Evolutionary conservation across 2,888 invertebrate species (phyloP).

Genomic region (Tipula confusa): DNA sequence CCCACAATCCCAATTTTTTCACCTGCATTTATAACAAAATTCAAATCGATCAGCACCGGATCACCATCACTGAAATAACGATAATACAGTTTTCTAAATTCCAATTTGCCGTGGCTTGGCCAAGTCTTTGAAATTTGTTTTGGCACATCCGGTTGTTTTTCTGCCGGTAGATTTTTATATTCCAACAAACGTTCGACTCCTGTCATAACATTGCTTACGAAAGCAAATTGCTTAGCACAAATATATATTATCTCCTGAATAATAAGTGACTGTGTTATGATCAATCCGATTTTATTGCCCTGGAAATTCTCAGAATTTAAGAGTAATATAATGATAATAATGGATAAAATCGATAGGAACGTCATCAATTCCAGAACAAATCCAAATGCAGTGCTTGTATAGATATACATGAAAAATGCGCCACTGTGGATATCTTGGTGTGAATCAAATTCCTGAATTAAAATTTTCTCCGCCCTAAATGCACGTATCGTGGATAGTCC

Average conservation of each 20-base stretch:
- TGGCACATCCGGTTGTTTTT: conserved; percentile 47
- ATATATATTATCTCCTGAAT: conserved; percentile 57
- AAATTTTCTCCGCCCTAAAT: conserved; percentile 60
- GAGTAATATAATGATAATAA: conserved; percentile 40
- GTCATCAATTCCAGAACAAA: conserved; percentile 63
- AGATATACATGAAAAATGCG: conserved; percentile 62
- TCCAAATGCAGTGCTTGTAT: conserved; percentile 60
- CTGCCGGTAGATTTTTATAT: conserved; percentile 50
- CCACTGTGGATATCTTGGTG: conserved; percentile 62
- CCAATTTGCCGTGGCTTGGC: conserved; percentile 53
- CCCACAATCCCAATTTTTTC: conserved; percentile 62
- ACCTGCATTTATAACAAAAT: conserved; percentile 51
- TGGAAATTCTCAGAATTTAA: background rate
- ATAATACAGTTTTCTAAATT: conserved; percentile 53
- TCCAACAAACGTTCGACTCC: conserved; percentile 71
- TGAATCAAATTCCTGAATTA: conserved; percentile 58
- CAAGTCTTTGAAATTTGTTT: conserved; percentile 42
- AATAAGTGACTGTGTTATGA: conserved; percentile 53
- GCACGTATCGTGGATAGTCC: conserved; percentile 74
- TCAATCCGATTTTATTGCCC: conserved; percentile 54
- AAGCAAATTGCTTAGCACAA: conserved; percentile 71
- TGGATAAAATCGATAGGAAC: conserved; percentile 57
- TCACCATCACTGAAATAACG: conserved; percentile 75
- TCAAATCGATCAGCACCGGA: conserved; percentile 70
- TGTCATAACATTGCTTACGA: conserved; percentile 62